Percentiles rank a stretch among this genome's conserved stretches.
phyloP scores from a whole-genome alignment of 2,888 invertebrate genomes.

The Odontomyia ornata region DNA sequence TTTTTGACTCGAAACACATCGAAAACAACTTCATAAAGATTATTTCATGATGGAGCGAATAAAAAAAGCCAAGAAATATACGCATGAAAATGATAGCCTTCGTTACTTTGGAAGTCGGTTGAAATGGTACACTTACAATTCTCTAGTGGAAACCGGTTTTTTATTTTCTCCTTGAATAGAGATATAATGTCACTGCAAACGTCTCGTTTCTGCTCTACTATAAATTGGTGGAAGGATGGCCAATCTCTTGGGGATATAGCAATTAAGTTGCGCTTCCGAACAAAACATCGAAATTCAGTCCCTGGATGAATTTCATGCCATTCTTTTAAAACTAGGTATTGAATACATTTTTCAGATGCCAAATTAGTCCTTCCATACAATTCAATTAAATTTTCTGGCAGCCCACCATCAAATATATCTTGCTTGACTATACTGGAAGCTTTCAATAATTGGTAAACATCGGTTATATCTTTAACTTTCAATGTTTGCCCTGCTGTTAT shows the following conservation, averaged over 20 bases:
- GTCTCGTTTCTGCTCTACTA: conserved; percentile 48
- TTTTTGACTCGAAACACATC: conserved; percentile 52
- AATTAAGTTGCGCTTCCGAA: conserved; percentile 48
- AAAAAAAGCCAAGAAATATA: neutral
- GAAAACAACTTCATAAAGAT: conserved; percentile 51
- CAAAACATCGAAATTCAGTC: conserved; percentile 53
- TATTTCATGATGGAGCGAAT: neutral
- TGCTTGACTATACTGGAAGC: conserved; percentile 51
- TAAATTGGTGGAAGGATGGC: conserved; percentile 52
- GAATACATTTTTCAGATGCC: neutral
- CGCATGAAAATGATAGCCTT: no score
- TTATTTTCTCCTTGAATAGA: conserved; percentile 52
- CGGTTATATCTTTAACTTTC: conserved; percentile 50
- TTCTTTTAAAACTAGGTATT: conserved; percentile 50
- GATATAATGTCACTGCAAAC: conserved; percentile 52
- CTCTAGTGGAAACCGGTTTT: conserved; percentile 49
- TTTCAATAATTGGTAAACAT: conserved; percentile 53
- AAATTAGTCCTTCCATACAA: neutral
- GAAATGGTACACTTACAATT: conserved; percentile 49
- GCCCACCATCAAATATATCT: conserved; percentile 46
- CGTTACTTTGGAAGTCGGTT: no score
- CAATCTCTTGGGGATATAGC: conserved; percentile 53
- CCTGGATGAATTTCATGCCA: conserved; percentile 53
- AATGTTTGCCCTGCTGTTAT: conserved; percentile 52
- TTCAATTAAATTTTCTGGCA: conserved; percentile 9